Evolutionary conservation across 2,797 vertebrate genomes (phyloP).

Genomic region (Leuciscus waleckii): DNA sequence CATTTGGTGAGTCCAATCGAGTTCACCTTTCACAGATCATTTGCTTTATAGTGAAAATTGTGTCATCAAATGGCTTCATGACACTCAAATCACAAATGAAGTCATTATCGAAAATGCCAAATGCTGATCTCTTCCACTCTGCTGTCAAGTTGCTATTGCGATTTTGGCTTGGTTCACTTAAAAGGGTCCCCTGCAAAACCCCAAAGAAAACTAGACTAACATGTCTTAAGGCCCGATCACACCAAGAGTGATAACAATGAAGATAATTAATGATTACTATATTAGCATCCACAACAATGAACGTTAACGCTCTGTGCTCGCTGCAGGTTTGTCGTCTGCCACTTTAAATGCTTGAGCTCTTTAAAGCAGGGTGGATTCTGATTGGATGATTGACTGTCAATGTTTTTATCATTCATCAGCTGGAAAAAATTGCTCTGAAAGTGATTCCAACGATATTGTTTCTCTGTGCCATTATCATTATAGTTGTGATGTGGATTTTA

Average conservation of each 20-base stretch:
- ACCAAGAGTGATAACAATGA: not conserved
- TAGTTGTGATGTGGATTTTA: not conserved
- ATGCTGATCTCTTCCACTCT: not conserved
- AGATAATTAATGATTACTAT: not conserved
- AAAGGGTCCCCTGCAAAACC: not conserved
- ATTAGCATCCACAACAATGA: not conserved
- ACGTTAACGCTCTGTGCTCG: not conserved
- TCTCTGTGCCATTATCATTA: too few species aligned
- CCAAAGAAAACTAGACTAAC: not conserved
- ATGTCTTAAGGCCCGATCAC: not conserved
- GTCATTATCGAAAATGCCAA: slow-evolving; percentile 8
- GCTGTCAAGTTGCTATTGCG: not conserved
- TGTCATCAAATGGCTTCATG: not conserved
- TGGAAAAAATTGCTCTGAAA: too few species aligned
- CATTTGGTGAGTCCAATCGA: not conserved
- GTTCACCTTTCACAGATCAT: slow-evolving; percentile 9
- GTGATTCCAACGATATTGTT: too few species aligned
- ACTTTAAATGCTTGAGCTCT: not conserved
- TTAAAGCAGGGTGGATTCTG: not conserved
- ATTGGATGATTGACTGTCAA: not conserved
- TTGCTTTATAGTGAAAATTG: not conserved
- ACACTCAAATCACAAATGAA: not conserved
- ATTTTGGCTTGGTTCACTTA: not conserved
- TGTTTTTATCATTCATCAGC: not conserved
- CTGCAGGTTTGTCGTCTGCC: not conserved